Percentiles rank a stretch among this genome's conserved stretches.
These are phyloP conservation scores for Mycalesis mineus DNA, from an alignment of 2,888 invertebrate species.

Conservation along the genomic window DNA sequence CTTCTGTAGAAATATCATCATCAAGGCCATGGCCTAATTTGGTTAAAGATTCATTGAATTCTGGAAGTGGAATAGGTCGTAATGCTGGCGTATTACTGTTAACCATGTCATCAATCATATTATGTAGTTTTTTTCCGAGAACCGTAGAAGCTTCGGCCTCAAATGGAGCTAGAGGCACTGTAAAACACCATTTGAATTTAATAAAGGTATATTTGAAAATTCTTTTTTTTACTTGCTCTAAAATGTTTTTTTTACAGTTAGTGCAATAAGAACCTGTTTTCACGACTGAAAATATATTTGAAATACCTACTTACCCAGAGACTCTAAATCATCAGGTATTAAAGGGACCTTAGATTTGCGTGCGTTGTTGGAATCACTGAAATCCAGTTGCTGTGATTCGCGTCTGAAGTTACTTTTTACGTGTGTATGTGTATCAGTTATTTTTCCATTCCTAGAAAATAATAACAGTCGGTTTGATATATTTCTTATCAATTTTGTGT, in stretches of 20 bases:
- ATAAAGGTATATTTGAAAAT: no score
- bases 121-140: conserved; percentile 48
- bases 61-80: conserved; percentile 37
- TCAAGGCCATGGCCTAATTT: conserved; percentile 29
- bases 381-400: conserved; percentile 22
- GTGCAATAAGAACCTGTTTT: no score
- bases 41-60: conserved; percentile 37
- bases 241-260: no score
- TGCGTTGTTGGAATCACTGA: conserved; percentile 28
- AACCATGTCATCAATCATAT: conserved; percentile 46
- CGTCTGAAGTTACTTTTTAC: conserved; percentile 48
- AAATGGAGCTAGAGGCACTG: conserved; percentile 42
- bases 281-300: no score
- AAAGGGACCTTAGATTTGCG: conserved; percentile 48
- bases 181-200: neutral
- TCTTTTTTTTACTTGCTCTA: no score
- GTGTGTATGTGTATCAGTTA: conserved; percentile 55
- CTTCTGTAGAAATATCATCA: conserved; percentile 25
- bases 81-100: conserved; percentile 33
- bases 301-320: conserved; percentile 36
- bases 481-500: neutral
- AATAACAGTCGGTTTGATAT: neutral
- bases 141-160: conserved; percentile 40
- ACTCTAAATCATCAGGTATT: conserved; percentile 50
- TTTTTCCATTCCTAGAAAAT: conserved; percentile 45